phyloP scores from a whole-genome alignment of 2,888 invertebrate species.

The Achlya flavicornis region DNA sequence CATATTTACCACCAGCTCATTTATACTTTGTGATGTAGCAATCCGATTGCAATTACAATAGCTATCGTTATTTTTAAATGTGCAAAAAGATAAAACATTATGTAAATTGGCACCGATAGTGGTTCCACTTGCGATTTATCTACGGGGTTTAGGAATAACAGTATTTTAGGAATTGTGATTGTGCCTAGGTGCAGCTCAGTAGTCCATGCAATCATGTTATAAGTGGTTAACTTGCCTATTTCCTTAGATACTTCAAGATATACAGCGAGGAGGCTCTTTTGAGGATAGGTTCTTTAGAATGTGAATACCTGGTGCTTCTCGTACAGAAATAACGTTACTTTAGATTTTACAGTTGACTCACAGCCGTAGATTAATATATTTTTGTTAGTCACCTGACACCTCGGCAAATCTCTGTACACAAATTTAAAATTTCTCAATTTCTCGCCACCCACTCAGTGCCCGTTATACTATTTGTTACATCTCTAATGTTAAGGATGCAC shows the following conservation, averaged over 20 bases:
- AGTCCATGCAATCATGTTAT: too few species aligned
- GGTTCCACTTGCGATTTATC: background rate
- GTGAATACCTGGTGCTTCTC: background rate
- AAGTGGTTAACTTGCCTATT: too few species aligned
- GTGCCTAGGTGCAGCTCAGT: background rate
- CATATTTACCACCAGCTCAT: background rate
- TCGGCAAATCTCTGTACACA: background rate
- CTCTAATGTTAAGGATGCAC: background rate
- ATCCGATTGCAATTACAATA: conserved; percentile 7
- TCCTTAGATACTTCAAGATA: background rate
- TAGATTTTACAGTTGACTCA: background rate
- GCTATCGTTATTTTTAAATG: background rate
- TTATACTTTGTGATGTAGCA: background rate
- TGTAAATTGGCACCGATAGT: conserved; percentile 1
- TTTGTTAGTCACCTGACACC: conserved; percentile 6
- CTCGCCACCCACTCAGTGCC: conserved; percentile 2
- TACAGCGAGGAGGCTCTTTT: background rate
- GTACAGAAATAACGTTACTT: background rate
- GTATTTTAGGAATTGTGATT: background rate
- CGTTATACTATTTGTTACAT: conserved; percentile 5
- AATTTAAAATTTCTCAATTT: conserved; percentile 12
- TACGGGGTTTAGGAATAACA: background rate
- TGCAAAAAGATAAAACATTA: conserved; percentile 5
- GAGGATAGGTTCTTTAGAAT: background rate
- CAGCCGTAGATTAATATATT: background rate